A percentile compares a stretch with the other conserved stretches of the same genome.
These are phyloP conservation scores for Drosophila bocki DNA, from an alignment of 1,140 invertebrate species.

Conservation along the genomic window DNA sequence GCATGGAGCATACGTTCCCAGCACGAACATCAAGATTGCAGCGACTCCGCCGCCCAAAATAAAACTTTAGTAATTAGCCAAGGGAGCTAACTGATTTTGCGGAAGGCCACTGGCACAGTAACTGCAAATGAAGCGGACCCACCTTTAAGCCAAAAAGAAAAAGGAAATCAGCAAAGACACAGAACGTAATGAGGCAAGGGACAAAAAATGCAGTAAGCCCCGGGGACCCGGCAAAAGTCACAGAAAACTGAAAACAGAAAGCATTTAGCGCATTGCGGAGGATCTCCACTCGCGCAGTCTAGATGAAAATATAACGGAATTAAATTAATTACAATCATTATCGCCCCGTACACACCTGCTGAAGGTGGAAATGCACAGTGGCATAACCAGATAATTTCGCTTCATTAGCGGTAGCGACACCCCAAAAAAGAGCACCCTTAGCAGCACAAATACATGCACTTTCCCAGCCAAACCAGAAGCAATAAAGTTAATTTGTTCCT, in stretches of 20 bases:
- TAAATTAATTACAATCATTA: conserved; percentile 85
- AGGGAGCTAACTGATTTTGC: conserved; percentile 80
- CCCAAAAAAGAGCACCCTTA: background rate
- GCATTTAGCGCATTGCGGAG: conserved; percentile 80
- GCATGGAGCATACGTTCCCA: conserved; percentile 46
- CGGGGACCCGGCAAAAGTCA: conserved; percentile 36
- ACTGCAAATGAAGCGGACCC: conserved; percentile 65
- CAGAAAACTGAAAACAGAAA: conserved; percentile 54
- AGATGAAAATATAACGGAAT: conserved; percentile 84
- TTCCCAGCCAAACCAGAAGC: conserved; percentile 24
- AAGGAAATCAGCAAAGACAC: conserved; percentile 41
- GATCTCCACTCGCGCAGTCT: conserved; percentile 48
- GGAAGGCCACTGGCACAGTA: conserved; percentile 45
- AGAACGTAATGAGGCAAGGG: conserved; percentile 62
- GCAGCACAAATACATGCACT: conserved; percentile 14
- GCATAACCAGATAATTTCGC: conserved; percentile 68
- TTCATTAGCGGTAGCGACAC: conserved; percentile 63
- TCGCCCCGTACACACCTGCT: conserved; percentile 61
- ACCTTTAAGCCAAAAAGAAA: conserved; percentile 15
- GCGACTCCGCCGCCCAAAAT: conserved; percentile 49
- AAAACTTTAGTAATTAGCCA: conserved; percentile 84
- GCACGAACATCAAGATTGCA: conserved; percentile 76
- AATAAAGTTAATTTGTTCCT: conserved; percentile 65
- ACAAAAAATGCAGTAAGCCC: conserved; percentile 11
- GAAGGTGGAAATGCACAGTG: conserved; percentile 3